phyloP scores from a whole-genome alignment of 2,888 invertebrate species.

The Apamea sordens region DNA sequence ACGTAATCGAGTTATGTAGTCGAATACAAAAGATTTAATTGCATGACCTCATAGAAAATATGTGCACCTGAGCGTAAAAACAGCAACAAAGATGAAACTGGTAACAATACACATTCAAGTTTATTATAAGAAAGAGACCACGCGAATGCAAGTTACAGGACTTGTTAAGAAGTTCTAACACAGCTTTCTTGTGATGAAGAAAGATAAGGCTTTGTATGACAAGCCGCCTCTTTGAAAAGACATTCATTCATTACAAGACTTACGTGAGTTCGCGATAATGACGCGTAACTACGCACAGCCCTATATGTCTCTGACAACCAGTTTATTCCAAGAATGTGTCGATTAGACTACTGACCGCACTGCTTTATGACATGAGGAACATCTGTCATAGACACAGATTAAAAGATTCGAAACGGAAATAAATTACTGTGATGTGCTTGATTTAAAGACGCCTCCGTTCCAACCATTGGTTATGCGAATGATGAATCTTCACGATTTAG shows the following conservation, averaged over 20 bases:
- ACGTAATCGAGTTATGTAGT: constrained; percentile 57
- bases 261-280: constrained; percentile 53
- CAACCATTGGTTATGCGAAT: constrained; percentile 29
- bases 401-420: constrained; percentile 47
- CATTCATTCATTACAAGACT: constrained; percentile 43
- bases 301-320: constrained; percentile 33
- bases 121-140: constrained; percentile 23
- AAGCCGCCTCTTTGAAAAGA: constrained; percentile 43
- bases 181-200: constrained; percentile 41
- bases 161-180: constrained; percentile 14
- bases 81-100: constrained; percentile 14
- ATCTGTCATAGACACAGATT: constrained; percentile 53
- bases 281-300: constrained; percentile 37
- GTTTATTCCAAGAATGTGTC: constrained; percentile 36
- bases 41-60: constrained; percentile 50
- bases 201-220: constrained; percentile 47
- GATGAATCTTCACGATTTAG: constrained; percentile 21
- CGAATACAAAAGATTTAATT: constrained; percentile 36
- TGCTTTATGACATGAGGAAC: constrained; percentile 43
- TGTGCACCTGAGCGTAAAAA: constrained; percentile 36
- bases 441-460: constrained; percentile 29
- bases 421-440: constrained; percentile 39
- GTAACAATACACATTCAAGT: constrained; percentile 19
- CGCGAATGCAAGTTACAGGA: constrained; percentile 1
- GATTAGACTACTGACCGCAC: constrained; percentile 47